Base-by-base conservation (phyloP, 2,113 vertebrate genomes). In the Blennius ocellaris region DNA sequence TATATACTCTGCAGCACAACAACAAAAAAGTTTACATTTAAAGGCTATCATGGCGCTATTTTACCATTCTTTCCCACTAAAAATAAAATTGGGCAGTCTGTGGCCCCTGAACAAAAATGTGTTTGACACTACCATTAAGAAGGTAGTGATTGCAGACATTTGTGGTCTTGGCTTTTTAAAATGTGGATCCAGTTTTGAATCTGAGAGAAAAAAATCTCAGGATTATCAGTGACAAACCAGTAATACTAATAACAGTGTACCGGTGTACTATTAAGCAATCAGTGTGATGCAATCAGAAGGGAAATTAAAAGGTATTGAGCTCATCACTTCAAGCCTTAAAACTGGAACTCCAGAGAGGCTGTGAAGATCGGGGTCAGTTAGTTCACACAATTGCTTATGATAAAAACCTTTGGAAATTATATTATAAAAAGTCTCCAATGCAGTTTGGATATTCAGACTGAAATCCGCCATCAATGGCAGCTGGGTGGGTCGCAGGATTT, bases 241-340 rank as follows among this genome's bases (percentile, higher is more conserved):
- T 10, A 16, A 51, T 54, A 50, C 38, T 39, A 73, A 80, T 69
- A 47, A 63, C 53, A 53, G 39, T 15, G 68, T 39, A 37, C 37
- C 15, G 40, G 41, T 64, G 64, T 17, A 15, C 36, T 62, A 48
- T 53, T 39, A n/a, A 75, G 57, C 50, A 83, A 64, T 87, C 71
- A 70, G 70, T 37, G 69, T 75, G 72, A 81, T 73, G 70, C 69
- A 86, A 88, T 88, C 76, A 80, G 66, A 51, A 54, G 73, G 68
- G 60, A 79, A 81, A 79, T 71, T 57, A 65, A 41, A 4, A 43
- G n/a, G 45, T 21, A 37, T 59, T 11, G 53, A 59, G 36, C 48
- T 77, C 57, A 56, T 77, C 21, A 63, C 39, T 39, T 56, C 43
- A 43, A 12, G 8, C 9, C 17, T 52, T 38, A 74, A 66, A 70